Percentiles rank a stretch among this genome's conserved stretches.
phyloP scores from a whole-genome alignment of 2,113 vertebrate genomes.

The Aplodontia rufa region DNA sequence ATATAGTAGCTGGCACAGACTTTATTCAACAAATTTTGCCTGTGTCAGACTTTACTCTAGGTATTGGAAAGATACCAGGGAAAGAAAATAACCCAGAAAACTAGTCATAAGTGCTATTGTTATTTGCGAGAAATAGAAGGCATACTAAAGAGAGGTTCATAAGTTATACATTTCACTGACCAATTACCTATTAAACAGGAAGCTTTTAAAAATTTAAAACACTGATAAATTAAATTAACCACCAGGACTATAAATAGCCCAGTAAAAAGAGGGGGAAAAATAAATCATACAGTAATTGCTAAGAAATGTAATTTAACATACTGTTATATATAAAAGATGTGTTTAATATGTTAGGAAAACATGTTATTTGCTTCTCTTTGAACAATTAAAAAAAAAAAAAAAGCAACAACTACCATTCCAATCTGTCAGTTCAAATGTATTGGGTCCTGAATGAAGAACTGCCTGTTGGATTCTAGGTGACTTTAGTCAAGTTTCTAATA shows the following conservation, averaged over 20 bases:
- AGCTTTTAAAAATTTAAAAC: conserved; percentile 53
- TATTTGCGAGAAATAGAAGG: conserved; percentile 9
- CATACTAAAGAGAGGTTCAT: background rate
- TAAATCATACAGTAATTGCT: conserved; percentile 55
- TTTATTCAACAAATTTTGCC: conserved; percentile 55
- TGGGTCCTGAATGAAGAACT: conserved; percentile 24
- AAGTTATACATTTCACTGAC: conserved; percentile 37
- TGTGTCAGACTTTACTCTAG: background rate
- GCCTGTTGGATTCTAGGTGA: background rate
- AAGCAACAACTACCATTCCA: background rate
- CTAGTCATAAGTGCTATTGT: background rate
- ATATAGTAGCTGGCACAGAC: background rate
- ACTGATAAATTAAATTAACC: conserved; percentile 56
- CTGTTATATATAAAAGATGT: conserved; percentile 49
- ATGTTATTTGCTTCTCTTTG: conserved; percentile 23
- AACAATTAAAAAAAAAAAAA: background rate
- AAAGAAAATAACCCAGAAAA: background rate
- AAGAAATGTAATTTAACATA: conserved; percentile 40
- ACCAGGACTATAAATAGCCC: conserved; percentile 28
- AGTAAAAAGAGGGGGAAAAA: background rate
- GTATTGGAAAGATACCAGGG: background rate
- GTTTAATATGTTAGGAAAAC: conserved; percentile 5
- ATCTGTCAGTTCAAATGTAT: background rate
- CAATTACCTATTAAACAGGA: conserved; percentile 37
- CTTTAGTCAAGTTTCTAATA: conserved; percentile 58